Evolutionary conservation across 2,113 vertebrate genomes (phyloP).

Genomic region (Gymnobelideus leadbeateri): DNA sequence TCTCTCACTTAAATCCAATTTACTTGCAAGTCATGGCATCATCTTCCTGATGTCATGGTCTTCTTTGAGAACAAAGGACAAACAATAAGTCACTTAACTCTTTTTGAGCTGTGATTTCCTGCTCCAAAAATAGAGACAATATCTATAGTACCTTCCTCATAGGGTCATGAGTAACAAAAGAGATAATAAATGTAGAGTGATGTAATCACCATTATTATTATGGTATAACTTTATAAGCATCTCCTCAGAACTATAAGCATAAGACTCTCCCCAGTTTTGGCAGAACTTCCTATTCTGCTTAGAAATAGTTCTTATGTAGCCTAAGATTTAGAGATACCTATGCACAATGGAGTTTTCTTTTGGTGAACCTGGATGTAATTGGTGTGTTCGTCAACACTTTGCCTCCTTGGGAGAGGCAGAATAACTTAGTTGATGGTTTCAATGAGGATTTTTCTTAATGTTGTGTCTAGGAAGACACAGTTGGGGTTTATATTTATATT

Average conservation of each 20-base stretch:
- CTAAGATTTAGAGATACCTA: neutral
- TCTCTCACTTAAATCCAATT: no score
- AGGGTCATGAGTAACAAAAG: constrained; percentile 12
- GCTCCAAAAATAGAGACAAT: neutral
- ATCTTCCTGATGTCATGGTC: no score
- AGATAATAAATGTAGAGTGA: neutral
- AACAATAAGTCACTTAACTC: neutral
- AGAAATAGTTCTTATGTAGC: neutral
- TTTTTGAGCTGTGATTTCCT: neutral
- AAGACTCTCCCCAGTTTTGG: neutral
- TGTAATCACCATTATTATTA: neutral
- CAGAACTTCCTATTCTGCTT: neutral
- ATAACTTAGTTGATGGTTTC: neutral
- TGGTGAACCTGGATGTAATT: neutral
- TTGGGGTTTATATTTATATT: neutral
- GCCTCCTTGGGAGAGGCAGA: neutral
- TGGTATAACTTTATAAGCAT: neutral
- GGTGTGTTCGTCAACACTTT: neutral
- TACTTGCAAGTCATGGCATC: no score
- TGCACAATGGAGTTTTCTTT: neutral
- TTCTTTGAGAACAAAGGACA: no score
- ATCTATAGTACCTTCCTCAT: neutral
- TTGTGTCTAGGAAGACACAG: neutral
- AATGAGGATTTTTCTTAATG: neutral
- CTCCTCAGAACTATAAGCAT: neutral